phyloP scores from a whole-genome alignment of 2,113 vertebrate species.

The Empidonax alnorum region DNA sequence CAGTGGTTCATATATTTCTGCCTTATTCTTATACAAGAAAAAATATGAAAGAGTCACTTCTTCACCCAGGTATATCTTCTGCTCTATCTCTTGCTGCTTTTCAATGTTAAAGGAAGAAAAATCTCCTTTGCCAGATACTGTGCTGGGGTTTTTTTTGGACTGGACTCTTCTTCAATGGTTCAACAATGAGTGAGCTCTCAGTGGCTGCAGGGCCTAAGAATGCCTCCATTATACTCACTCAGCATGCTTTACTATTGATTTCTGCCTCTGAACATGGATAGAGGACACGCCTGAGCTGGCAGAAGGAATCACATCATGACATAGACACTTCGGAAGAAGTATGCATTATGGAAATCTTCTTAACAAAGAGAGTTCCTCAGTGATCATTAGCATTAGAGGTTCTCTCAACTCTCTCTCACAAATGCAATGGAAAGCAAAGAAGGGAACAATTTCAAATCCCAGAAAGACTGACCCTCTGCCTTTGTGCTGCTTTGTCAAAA shows the following conservation, averaged over 20 bases:
- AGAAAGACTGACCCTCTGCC: constrained; percentile 14
- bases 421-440: constrained; percentile 40
- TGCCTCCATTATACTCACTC: constrained; percentile 36
- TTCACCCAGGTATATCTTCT: constrained; percentile 15
- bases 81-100: background rate
- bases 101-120: background rate
- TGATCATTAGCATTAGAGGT: constrained; percentile 58
- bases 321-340: constrained; percentile 50
- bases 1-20: background rate
- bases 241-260: constrained; percentile 44
- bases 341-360: constrained; percentile 51
- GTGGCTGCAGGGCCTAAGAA: background rate
- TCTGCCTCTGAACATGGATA: constrained; percentile 51
- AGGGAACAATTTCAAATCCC: constrained; percentile 51
- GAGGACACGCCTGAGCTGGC: constrained; percentile 59
- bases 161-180: constrained; percentile 23
- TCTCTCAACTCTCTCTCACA: constrained; percentile 35
- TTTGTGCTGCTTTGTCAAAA: constrained; percentile 59
- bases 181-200: background rate
- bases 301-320: constrained; percentile 61
- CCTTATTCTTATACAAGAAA: background rate
- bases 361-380: constrained; percentile 57
- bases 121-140: background rate
- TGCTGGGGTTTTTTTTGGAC: background rate
- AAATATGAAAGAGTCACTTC: background rate